A percentile compares a stretch with the other conserved stretches of the same genome.
Evolutionary conservation across 2,797 vertebrate genomes (phyloP).

Genomic region (Dermochelys coriacea): DNA sequence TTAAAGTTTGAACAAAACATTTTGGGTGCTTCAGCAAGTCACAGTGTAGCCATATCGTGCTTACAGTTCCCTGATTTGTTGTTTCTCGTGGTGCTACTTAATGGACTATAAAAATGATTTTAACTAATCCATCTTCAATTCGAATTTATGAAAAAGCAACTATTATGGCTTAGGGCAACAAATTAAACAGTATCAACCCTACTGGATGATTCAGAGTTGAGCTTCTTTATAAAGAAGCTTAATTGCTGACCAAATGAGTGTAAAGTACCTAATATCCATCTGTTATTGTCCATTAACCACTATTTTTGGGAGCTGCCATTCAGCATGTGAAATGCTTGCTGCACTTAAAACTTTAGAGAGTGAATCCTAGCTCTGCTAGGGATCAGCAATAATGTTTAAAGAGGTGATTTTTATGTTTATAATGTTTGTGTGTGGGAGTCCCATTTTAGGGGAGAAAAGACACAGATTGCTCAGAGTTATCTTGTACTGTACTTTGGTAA

Average conservation of each 20-base stretch:
- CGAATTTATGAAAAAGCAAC: slow-evolving; percentile 74
- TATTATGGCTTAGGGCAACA: slow-evolving; percentile 50
- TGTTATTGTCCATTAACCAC: slow-evolving; percentile 49
- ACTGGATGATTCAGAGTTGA: slow-evolving; percentile 61
- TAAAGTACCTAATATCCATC: slow-evolving; percentile 71
- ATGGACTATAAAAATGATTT: slow-evolving; percentile 48
- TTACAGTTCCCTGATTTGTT: background rate
- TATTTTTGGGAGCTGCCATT: slow-evolving; percentile 41
- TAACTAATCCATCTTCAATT: slow-evolving; percentile 64
- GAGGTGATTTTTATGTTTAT: slow-evolving; percentile 46
- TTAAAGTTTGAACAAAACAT: slow-evolving; percentile 42
- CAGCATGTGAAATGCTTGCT: slow-evolving; percentile 33
- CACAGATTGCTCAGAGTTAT: slow-evolving; percentile 62
- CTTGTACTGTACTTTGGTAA: slow-evolving; percentile 59
- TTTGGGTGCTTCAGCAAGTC: slow-evolving; percentile 32
- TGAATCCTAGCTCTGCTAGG: slow-evolving; percentile 32
- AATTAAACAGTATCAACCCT: slow-evolving; percentile 60
- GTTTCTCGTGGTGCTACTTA: slow-evolving; percentile 7
- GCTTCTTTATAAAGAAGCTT: slow-evolving; percentile 66
- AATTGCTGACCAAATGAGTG: slow-evolving; percentile 55
- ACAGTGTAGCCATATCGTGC: background rate
- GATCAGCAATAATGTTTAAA: slow-evolving; percentile 57
- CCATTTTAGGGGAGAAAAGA: slow-evolving; percentile 59
- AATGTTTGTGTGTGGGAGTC: slow-evolving; percentile 56
- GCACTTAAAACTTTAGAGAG: slow-evolving; percentile 11